Conservation (phyloP, 2,888 invertebrate genomes). For the Pristionchus mayeri region DNA sequence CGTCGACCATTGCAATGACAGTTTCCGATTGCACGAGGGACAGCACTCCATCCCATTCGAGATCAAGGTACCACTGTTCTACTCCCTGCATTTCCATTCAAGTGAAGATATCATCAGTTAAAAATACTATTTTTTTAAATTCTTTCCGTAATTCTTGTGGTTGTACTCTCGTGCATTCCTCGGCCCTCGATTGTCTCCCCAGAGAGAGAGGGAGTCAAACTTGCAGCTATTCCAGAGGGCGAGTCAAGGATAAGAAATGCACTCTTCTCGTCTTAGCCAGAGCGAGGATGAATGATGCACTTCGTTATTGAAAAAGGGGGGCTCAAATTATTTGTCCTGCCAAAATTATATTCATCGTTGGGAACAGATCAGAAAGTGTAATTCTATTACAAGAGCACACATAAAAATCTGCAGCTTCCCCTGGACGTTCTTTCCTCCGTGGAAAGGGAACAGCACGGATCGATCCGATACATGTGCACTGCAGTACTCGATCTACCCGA, state of each 20-base stretch:
- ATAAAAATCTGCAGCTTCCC: slow-evolving; percentile 46
- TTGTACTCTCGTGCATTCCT: slow-evolving; percentile 19
- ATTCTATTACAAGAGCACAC: no score
- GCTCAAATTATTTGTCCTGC: background rate
- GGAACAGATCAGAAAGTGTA: no score
- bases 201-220: slow-evolving; percentile 9
- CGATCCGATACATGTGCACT: slow-evolving; percentile 71
- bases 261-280: no score
- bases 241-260: no score
- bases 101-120: no score
- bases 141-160: background rate
- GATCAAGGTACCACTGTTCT: no score
- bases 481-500: slow-evolving; percentile 73
- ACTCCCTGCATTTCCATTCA: no score
- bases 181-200: background rate
- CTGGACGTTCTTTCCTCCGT: slow-evolving; percentile 45
- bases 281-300: no score
- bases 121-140: background rate
- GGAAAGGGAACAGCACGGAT: slow-evolving; percentile 22
- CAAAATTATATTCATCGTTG: no score
- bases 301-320: background rate
- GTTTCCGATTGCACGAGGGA: slow-evolving; percentile 68
- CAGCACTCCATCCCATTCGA: slow-evolving; percentile 68
- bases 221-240: background rate
- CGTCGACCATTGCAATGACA: slow-evolving; percentile 69